Evolutionary conservation across 2,888 invertebrate species (phyloP).

Genomic region (Dolichomitus sp.): DNA sequence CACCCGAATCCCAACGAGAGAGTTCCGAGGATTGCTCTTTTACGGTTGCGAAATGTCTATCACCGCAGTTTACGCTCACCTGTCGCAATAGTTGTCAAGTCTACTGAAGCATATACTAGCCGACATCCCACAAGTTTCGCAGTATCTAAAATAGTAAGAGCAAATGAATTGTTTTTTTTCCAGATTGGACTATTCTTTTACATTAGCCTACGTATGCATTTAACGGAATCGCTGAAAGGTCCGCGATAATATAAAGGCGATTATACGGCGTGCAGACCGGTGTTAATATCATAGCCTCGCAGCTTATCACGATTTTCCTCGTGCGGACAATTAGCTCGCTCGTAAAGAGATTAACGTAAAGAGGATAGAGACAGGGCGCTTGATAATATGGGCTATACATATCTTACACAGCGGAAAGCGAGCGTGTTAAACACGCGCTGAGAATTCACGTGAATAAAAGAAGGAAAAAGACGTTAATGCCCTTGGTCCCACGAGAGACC

Average conservation of each 20-base stretch:
- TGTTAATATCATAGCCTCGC: background rate
- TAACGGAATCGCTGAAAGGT: constrained; percentile 21
- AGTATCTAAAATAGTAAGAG: constrained; percentile 1
- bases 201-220: background rate
- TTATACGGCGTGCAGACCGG: constrained; percentile 1
- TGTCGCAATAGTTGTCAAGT: constrained; percentile 7
- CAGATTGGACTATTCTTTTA: background rate
- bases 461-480: constrained; percentile 13
- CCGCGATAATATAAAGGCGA: constrained; percentile 9
- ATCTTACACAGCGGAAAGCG: constrained; percentile 14
- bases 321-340: constrained; percentile 26
- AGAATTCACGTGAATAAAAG: constrained; percentile 17
- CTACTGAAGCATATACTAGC: background rate
- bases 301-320: constrained; percentile 20
- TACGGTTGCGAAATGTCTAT: constrained; percentile 8
- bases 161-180: background rate
- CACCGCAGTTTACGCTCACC: background rate
- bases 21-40: constrained; percentile 3
- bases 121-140: background rate
- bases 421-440: constrained; percentile 22
- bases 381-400: constrained; percentile 1
- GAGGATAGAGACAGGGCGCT: constrained; percentile 7
- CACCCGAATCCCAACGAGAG: constrained; percentile 7
- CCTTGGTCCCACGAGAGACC: constrained; percentile 18
- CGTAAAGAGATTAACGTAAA: constrained; percentile 19